Evolutionary conservation across 2,888 invertebrate species (phyloP).

Genomic region (Vannuccia rotundouncinata): DNA sequence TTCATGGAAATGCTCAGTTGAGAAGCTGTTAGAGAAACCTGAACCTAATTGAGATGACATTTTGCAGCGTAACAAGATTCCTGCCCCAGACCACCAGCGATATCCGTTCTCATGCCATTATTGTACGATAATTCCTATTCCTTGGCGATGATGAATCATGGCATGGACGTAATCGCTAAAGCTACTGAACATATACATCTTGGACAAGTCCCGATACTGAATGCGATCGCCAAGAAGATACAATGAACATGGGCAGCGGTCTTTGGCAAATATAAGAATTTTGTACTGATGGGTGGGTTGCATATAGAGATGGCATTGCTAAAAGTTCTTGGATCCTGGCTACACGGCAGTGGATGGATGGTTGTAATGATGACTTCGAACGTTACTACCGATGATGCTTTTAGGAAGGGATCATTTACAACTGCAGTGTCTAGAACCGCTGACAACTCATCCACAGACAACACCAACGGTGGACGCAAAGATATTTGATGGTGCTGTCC

Average conservation of each 20-base stretch:
- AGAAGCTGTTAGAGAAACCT: background rate
- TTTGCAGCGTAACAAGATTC: no score
- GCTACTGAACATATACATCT: background rate
- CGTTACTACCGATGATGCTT: no score
- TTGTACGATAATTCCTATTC: no score
- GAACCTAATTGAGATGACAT: background rate
- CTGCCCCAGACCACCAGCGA: no score
- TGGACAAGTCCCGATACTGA: background rate
- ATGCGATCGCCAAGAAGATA: background rate
- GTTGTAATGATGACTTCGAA: background rate
- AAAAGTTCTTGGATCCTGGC: background rate
- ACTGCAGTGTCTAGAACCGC: conserved; percentile 13
- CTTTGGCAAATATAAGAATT: background rate
- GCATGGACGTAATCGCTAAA: no score
- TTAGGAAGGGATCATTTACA: no score
- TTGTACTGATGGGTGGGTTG: no score
- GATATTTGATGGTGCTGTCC: conserved; percentile 41
- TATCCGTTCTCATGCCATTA: no score
- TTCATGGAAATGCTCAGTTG: background rate
- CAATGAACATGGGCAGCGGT: background rate
- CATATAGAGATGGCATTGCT: no score
- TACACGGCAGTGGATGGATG: background rate
- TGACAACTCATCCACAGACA: background rate
- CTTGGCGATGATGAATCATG: no score
- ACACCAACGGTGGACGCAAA: conserved; percentile 31